Evolutionary conservation across 2,888 invertebrate genomes (phyloP), one percentile per base, ranked within the genome.

Genomic region (Alcis repandata): DNA sequence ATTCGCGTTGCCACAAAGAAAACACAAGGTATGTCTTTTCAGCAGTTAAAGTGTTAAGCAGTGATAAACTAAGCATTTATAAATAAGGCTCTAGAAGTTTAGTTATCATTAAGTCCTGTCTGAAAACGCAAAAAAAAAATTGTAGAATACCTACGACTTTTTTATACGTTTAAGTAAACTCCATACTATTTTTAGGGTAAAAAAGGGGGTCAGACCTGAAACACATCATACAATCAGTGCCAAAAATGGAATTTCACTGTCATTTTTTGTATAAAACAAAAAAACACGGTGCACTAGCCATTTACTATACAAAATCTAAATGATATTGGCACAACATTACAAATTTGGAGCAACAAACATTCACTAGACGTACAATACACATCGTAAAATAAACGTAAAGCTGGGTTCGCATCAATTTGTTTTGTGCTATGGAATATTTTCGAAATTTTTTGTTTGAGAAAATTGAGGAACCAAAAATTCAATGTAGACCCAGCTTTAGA

Each of bases 261-360:
- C 17, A 41, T 36, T 36, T n/a, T 36, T 36, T 36, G 11, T 11
- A 36, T 36, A 36, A 36, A 10, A 36, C 36, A 36, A 36, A 7
- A 56, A 32, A 33, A 6, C 19, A n/a, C 6, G 41, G 60, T 57
- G 49, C 56, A 57, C 41, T 13, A 51, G 62, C 56, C 15, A 46
- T 63, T 64, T 59, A 69, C 63, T 38, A 67, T 63, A 69, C 43
- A 66, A 63, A 68, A 56, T 59, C 51, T 66, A 62, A 74, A 75
- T 73, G 69, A 69, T 59, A 74, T 87, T 86, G 86, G 87, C 86
- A 86, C 85, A 76, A 67, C 75, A 81, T 85, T 74, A 74, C 78
- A 76, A 51, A 76, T 78, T 79, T 80, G 79, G 71, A 80, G 80
- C 81, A 80, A 71, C 43, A 41, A 41, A 60, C 61, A 53, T 62